These are phyloP conservation scores for Pristionchus fissidentatus DNA, from an alignment of 2,888 invertebrate species.

Conservation along the genomic window DNA sequence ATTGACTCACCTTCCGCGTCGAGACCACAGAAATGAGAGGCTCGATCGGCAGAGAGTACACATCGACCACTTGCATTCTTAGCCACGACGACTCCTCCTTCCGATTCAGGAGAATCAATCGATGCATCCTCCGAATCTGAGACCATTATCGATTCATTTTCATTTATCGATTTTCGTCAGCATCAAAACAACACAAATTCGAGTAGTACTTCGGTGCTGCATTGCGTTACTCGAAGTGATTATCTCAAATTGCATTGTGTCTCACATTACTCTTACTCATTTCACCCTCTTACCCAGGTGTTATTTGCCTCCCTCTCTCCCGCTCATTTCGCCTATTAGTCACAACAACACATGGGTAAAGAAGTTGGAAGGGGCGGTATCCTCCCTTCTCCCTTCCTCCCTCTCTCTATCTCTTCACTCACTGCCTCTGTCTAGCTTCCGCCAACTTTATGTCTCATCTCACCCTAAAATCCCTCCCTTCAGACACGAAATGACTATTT, in stretches of 20 bases:
- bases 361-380: conserved; percentile 6
- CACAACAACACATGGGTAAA: conserved; percentile 37
- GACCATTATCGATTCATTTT: background rate
- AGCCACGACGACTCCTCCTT: conserved; percentile 50
- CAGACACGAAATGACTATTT: conserved; percentile 21
- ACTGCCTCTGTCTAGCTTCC: background rate
- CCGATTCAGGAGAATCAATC: conserved; percentile 2
- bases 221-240: background rate
- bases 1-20: conserved; percentile 67
- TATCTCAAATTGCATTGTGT: too few species aligned
- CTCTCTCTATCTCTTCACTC: background rate
- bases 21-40: conserved; percentile 74
- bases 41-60: conserved; percentile 74
- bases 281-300: background rate
- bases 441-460: conserved; percentile 25
- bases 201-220: background rate
- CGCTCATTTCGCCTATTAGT: conserved; percentile 29
- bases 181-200: too few species aligned
- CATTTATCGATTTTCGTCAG: background rate
- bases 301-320: background rate
- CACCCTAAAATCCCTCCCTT: background rate
- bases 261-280: conserved; percentile 26
- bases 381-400: background rate
- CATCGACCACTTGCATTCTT: conserved; percentile 68
- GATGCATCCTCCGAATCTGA: conserved; percentile 12